A percentile compares a stretch with the other conserved stretches of the same genome.
Evolutionary conservation across 2,797 vertebrate species (phyloP).

Genomic region (Leontocebus nigricollis): DNA sequence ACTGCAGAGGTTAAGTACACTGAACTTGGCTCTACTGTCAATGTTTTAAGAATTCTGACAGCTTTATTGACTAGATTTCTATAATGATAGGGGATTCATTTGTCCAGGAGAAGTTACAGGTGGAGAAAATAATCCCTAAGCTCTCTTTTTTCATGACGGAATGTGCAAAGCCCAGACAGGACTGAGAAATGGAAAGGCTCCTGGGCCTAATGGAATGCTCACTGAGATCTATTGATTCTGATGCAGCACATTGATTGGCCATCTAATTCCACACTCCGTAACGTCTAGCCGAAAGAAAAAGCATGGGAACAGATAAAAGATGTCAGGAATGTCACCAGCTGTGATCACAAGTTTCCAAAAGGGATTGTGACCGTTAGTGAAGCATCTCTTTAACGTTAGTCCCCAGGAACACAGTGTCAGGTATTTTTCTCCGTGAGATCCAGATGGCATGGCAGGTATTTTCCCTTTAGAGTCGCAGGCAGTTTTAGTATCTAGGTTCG

Average conservation of each 20-base stretch:
- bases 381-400: background rate
- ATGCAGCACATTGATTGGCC: constrained; percentile 12
- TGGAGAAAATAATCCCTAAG: constrained; percentile 65
- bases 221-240: constrained; percentile 48
- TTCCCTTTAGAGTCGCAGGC: background rate
- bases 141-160: constrained; percentile 61
- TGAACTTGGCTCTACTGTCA: background rate
- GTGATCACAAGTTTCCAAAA: constrained; percentile 55
- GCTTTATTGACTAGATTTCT: constrained; percentile 67
- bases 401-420: constrained; percentile 1
- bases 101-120: constrained; percentile 56
- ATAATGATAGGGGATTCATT: constrained; percentile 59
- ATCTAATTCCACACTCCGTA: background rate
- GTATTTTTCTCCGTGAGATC: background rate
- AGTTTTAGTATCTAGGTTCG: background rate
- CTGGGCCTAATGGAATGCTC: background rate
- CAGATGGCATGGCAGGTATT: background rate
- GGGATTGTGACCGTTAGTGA: background rate
- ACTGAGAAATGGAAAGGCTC: constrained; percentile 43
- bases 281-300: constrained; percentile 23
- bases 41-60: constrained; percentile 59
- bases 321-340: constrained; percentile 27
- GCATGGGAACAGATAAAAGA: constrained; percentile 43
- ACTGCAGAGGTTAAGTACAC: constrained; percentile 35
- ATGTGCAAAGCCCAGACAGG: constrained; percentile 24